Evolutionary conservation across 2,797 vertebrate species (phyloP).

Genomic region (Carduelis carduelis): DNA sequence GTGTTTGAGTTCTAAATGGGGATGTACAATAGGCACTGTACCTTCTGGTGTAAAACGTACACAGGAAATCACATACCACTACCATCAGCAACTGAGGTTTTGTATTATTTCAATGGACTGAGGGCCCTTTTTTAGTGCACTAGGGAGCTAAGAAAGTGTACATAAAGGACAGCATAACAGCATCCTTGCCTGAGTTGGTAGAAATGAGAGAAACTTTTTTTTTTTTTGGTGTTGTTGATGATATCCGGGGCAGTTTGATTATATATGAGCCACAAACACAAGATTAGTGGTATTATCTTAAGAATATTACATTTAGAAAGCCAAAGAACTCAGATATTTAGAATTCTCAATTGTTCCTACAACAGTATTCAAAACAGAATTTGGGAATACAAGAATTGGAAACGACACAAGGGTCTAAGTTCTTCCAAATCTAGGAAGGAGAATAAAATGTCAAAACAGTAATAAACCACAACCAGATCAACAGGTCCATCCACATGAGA

Average conservation of each 20-base stretch:
- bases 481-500: slow-evolving; percentile 59
- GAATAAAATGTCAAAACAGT: slow-evolving; percentile 58
- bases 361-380: slow-evolving; percentile 41
- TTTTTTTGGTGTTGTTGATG: neutral
- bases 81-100: slow-evolving; percentile 77
- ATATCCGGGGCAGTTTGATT: neutral
- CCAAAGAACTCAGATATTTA: slow-evolving; percentile 3
- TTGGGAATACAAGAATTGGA: slow-evolving; percentile 60
- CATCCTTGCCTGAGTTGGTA: slow-evolving; percentile 65
- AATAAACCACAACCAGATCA: slow-evolving; percentile 69
- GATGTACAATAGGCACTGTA: slow-evolving; percentile 75
- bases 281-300: slow-evolving; percentile 41
- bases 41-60: slow-evolving; percentile 75
- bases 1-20: slow-evolving; percentile 78
- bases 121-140: slow-evolving; percentile 69
- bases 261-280: slow-evolving; percentile 37
- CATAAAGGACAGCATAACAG: slow-evolving; percentile 72
- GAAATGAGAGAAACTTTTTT: slow-evolving; percentile 43
- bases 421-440: slow-evolving; percentile 66
- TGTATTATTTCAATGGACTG: slow-evolving; percentile 78
- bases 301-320: slow-evolving; percentile 65
- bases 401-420: slow-evolving; percentile 53
- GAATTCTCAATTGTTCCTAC: slow-evolving; percentile 48
- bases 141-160: slow-evolving; percentile 73
- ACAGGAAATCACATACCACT: slow-evolving; percentile 74